A percentile compares a stretch with the other conserved stretches of the same genome.
Evolutionary conservation across 2,113 vertebrate species (phyloP).

Genomic region (Fregata magnificens): DNA sequence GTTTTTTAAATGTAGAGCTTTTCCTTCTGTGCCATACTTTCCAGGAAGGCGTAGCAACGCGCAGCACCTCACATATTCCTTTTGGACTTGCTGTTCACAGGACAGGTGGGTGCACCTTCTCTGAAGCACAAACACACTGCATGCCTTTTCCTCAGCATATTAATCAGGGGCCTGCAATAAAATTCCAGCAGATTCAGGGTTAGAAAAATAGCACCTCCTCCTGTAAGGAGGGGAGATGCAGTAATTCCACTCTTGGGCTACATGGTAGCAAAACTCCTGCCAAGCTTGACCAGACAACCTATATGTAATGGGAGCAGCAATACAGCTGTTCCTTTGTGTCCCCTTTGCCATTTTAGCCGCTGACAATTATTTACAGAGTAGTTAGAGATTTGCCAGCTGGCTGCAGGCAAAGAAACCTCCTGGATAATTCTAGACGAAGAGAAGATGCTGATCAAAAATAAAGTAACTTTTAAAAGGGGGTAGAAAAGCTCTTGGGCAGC

Average conservation of each 20-base stretch:
- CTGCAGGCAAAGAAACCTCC: not conserved
- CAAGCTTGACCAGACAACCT: not conserved
- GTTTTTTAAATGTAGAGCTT: not conserved
- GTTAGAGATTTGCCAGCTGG: constrained; percentile 7
- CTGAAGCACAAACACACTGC: not conserved
- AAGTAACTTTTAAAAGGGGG: not conserved
- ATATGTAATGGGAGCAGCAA: not conserved
- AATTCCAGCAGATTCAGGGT: not conserved
- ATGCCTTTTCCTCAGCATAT: not conserved
- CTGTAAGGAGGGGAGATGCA: not conserved
- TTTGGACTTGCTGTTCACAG: not conserved
- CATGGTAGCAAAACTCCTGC: not conserved
- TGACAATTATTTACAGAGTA: constrained; percentile 38
- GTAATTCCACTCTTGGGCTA: not conserved
- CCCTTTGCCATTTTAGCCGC: not conserved
- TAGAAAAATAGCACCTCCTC: not conserved
- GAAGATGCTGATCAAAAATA: not conserved
- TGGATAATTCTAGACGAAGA: not conserved
- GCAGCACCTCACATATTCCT: not conserved
- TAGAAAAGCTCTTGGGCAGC: not conserved
- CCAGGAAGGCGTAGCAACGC: not conserved
- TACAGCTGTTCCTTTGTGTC: not conserved
- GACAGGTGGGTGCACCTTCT: not conserved
- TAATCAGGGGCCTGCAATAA: not conserved
- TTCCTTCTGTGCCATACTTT: not conserved